phyloP scores from a whole-genome alignment of 2,113 vertebrate species.

The Ceyx cyanopectus region DNA sequence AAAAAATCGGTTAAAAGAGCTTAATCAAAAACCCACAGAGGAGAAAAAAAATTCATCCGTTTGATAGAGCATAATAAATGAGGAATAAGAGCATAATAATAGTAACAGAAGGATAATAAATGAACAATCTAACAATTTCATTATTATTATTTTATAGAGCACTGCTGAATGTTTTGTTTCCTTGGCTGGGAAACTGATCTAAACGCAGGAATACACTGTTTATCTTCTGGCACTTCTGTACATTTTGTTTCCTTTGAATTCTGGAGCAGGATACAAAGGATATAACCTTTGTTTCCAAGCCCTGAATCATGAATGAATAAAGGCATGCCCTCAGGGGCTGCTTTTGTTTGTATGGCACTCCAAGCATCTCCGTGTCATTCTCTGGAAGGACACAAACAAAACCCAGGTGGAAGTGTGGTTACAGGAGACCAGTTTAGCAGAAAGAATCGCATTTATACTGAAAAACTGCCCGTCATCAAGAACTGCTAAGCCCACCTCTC shows the following conservation, averaged over 20 bases:
- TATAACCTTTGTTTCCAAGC: slow-evolving; percentile 30
- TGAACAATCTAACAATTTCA: not conserved
- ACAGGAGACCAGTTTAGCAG: not conserved
- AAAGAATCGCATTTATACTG: not conserved
- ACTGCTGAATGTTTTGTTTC: not conserved
- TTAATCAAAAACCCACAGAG: not conserved
- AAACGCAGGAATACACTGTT: not conserved
- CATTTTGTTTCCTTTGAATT: slow-evolving; percentile 9
- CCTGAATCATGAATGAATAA: slow-evolving; percentile 8
- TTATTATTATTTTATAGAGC: not conserved
- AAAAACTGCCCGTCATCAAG: not conserved
- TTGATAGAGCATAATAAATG: not conserved
- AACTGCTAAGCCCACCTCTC: not conserved
- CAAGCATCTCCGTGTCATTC: not conserved
- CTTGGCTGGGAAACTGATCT: not conserved
- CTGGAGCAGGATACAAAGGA: slow-evolving; percentile 15
- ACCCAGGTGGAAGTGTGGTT: not conserved
- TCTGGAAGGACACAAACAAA: not conserved
- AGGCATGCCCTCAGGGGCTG: not conserved
- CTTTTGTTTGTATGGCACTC: not conserved
- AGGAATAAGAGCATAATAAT: not conserved
- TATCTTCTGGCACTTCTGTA: not conserved
- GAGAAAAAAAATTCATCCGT: not conserved
- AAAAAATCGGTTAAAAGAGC: not conserved
- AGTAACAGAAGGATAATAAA: not conserved